These are phyloP conservation scores for Channa striata DNA, from an alignment of 2,797 vertebrate species.

Conservation along the genomic window DNA sequence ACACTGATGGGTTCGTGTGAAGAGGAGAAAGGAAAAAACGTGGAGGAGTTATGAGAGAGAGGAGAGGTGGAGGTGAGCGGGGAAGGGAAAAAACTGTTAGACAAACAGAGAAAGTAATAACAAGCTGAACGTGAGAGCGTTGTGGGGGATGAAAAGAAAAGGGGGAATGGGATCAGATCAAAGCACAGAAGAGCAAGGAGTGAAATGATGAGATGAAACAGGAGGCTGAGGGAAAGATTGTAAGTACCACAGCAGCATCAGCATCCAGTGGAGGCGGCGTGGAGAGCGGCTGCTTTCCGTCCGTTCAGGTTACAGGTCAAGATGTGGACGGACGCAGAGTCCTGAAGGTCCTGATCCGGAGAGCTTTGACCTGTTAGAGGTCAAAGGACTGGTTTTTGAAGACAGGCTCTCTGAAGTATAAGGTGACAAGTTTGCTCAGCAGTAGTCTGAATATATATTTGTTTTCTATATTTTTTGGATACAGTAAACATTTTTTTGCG, in stretches of 20 bases:
- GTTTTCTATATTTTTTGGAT: background rate
- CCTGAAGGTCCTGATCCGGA: constrained; percentile 2
- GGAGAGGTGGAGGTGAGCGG: constrained; percentile 39
- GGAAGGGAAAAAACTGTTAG: constrained; percentile 55
- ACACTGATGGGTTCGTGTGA: constrained; percentile 45
- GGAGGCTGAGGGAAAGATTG: constrained; percentile 39
- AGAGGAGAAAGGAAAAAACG: constrained; percentile 25
- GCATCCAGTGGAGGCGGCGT: background rate
- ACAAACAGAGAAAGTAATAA: constrained; percentile 80
- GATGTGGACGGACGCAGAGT: background rate
- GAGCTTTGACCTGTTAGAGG: background rate
- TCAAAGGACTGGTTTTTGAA: background rate
- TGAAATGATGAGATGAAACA: constrained; percentile 70
- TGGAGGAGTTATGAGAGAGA: constrained; percentile 12
- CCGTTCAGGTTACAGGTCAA: constrained; percentile 33
- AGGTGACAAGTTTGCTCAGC: background rate
- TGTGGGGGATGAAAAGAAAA: constrained; percentile 62
- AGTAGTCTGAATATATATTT: background rate
- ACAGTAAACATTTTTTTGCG: too few relatives aligned
- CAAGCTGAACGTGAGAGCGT: constrained; percentile 53
- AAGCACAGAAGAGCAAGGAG: constrained; percentile 59
- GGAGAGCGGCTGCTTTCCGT: constrained; percentile 18
- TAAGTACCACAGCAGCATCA: constrained; percentile 36
- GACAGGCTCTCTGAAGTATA: background rate
- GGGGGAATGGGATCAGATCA: constrained; percentile 62